Base-by-base conservation (phyloP, 64 coral and sea anemone species). In the Porites lutea region DNA sequence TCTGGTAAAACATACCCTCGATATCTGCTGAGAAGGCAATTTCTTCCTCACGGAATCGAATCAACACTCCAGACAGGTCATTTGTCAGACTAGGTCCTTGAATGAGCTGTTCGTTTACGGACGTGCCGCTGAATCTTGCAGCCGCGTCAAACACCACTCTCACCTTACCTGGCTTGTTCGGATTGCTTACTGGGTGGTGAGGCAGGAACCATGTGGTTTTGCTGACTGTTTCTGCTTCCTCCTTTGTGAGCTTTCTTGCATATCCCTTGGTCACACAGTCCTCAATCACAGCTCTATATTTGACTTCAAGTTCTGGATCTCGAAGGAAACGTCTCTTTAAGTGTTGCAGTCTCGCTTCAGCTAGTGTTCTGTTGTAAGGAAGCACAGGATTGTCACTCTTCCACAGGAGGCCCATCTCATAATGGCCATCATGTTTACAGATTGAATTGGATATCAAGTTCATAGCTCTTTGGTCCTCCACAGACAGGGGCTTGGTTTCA, bases 351-450 rank as follows among this genome's bases (percentile, higher is more conserved):
- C 75, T 82, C 14, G 85, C 77, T 82, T 75, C 83, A 48, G 92
- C 92, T 9, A 93, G 20, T 2, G 21, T 2, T 20, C 74, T 64
- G 21, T 93, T 93, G 19, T 88, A 88, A 18, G 92, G 92, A 43
- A 88, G 52, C 5, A 43, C 15, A 52, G 57, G 77, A 37, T 88
- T 80, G 3, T 49, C 48, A 53, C 20, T 14, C 37, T 88, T 88
- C 84, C 92, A 93, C 51, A 92, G 10, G 6, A 86, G 48, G 12
- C 71, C 90, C 53, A 93, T 93, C 77, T 88, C 20, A 54, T 88
- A 93, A 57, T 93, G 73, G 71, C 74, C 74, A 37, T 46, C 75
- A 5, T 10, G 18, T 60, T 58, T 55, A 5, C 46, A 87, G 15
- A 88, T 80, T 52, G 91, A 71, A 14, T 79, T 22, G 15, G 79